Percentiles rank a stretch among this genome's conserved stretches.
phyloP scores from a whole-genome alignment of 30 jellyfish, hydroid and myxozoan species.

The Nemopilema nomurai region DNA sequence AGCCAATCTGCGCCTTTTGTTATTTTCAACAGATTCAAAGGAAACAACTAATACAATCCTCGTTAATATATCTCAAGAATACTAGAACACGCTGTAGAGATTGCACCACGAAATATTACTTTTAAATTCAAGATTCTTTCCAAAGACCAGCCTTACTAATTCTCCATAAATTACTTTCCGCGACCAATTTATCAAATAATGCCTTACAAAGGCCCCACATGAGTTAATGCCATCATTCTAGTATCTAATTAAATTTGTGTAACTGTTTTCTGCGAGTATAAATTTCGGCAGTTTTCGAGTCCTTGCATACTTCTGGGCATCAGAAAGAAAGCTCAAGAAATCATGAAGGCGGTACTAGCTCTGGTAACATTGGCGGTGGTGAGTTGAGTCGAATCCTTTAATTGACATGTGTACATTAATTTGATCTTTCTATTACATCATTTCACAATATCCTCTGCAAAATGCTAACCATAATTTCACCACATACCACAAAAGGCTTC shows the following conservation, averaged over 20 bases:
- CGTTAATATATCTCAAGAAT: no score
- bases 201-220: no score
- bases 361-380: constrained; percentile 3
- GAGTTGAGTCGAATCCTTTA: background rate
- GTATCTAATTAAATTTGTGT: background rate
- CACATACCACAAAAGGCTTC: background rate
- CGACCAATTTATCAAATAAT: background rate
- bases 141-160: no score
- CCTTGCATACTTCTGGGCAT: background rate
- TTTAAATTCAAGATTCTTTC: background rate
- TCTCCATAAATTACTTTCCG: background rate
- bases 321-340: background rate
- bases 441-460: background rate
- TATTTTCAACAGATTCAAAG: no score
- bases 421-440: background rate
- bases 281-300: background rate
- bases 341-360: constrained; percentile 15
- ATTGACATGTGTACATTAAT: background rate
- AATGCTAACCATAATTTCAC: background rate
- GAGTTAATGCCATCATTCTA: background rate
- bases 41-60: no score
- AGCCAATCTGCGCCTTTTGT: no score
- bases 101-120: background rate
- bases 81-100: background rate
- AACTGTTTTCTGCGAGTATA: background rate